phyloP scores from a whole-genome alignment of 2,797 vertebrate species.

The Protosalanx chinensis region DNA sequence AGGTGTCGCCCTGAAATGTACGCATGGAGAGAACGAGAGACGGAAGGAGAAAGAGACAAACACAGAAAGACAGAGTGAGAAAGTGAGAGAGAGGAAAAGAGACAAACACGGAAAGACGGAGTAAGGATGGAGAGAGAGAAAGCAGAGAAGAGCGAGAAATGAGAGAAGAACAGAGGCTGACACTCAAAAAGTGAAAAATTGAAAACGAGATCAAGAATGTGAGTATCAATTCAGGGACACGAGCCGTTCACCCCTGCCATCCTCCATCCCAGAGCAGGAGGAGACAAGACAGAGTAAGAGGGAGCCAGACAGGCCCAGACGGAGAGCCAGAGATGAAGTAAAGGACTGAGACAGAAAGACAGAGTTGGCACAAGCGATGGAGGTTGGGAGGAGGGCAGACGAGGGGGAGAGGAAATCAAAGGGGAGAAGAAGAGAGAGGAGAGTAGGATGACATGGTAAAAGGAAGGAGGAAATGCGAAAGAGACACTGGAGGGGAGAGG shows the following conservation, averaged over 20 bases:
- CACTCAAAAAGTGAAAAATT: not conserved
- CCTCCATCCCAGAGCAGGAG: not conserved
- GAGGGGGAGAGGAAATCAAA: not conserved
- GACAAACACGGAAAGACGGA: constrained; percentile 21
- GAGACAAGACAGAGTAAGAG: too few relatives aligned
- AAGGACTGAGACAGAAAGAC: not conserved
- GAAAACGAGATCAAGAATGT: not conserved
- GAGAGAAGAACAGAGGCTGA: constrained; percentile 12
- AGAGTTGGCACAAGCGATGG: not conserved
- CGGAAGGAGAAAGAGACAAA: not conserved
- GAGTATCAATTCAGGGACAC: not conserved
- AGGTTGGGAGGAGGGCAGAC: not conserved
- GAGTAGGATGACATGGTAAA: too few relatives aligned
- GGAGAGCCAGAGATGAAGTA: too few relatives aligned
- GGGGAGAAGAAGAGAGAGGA: not conserved
- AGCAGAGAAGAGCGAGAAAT: constrained; percentile 27
- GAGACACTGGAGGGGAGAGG: not conserved
- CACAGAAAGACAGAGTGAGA: constrained; percentile 18
- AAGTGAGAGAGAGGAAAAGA: not conserved
- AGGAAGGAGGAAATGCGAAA: not conserved
- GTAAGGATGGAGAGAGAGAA: constrained; percentile 22
- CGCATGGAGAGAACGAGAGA: constrained; percentile 19
- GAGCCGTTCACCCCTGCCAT: not conserved
- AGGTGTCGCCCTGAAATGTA: constrained; percentile 32
- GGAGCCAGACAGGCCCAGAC: too few relatives aligned